Evolutionary conservation across 1,140 invertebrate species (phyloP).

Genomic region (Antheraea mylitta): DNA sequence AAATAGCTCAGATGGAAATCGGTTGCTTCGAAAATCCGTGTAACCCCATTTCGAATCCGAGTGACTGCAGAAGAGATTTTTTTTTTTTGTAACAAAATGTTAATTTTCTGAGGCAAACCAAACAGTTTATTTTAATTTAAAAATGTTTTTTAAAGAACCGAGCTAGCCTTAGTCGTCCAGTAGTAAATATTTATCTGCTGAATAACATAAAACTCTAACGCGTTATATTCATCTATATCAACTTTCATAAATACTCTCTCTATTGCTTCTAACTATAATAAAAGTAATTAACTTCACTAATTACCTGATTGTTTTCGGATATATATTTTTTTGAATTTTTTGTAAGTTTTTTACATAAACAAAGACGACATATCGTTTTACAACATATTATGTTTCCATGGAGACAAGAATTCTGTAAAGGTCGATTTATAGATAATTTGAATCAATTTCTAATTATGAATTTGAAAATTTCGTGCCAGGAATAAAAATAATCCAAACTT

Average conservation of each 20-base stretch:
- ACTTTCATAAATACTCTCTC: background rate
- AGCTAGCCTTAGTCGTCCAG: too few species aligned
- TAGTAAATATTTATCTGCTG: too few species aligned
- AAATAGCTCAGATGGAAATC: too few species aligned
- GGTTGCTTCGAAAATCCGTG: too few species aligned
- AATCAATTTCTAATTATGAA: background rate
- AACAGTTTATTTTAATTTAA: too few species aligned
- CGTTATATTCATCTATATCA: too few species aligned
- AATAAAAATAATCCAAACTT: background rate
- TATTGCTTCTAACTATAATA: background rate
- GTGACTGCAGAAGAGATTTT: too few species aligned
- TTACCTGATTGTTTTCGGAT: conserved; percentile 1
- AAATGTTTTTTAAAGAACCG: too few species aligned
- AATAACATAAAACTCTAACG: too few species aligned
- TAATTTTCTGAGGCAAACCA: too few species aligned
- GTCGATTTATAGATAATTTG: background rate
- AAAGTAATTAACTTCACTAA: background rate
- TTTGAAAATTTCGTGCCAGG: background rate
- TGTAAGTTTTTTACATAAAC: conserved; percentile 2
- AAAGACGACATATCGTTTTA: conserved; percentile 6
- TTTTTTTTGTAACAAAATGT: too few species aligned
- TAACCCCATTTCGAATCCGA: too few species aligned
- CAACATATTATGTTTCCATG: background rate
- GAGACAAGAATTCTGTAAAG: background rate
- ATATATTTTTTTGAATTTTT: background rate